Evolutionary conservation across 1,140 invertebrate species (phyloP).

Genomic region (Leptinotarsa texana): DNA sequence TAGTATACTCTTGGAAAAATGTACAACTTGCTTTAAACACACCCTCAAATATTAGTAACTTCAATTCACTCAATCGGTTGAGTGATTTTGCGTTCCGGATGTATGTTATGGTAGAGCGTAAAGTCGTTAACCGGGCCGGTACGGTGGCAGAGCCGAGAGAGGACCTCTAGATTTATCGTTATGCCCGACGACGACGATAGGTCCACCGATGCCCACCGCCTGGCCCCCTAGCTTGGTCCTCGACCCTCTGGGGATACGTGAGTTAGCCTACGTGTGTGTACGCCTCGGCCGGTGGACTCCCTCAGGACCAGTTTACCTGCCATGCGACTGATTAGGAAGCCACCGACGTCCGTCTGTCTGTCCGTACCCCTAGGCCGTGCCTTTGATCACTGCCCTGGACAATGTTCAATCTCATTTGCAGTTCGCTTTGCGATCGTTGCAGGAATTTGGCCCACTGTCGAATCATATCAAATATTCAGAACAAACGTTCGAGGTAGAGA

Average conservation of each 20-base stretch:
- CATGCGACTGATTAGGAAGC: conserved; percentile 53
- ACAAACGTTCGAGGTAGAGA: too few relatives aligned
- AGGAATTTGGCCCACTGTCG: background rate
- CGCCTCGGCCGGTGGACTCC: conserved; percentile 29
- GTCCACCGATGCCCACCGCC: conserved; percentile 31
- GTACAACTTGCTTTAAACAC: background rate
- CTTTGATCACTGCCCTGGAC: conserved; percentile 16
- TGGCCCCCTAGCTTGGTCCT: conserved; percentile 10
- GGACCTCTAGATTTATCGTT: conserved; percentile 49
- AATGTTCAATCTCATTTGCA: conserved; percentile 13
- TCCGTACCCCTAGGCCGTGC: conserved; percentile 18
- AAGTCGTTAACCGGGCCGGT: conserved; percentile 42
- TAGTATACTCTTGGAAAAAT: too few relatives aligned
- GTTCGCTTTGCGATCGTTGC: conserved; percentile 13
- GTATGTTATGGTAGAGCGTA: conserved; percentile 43
- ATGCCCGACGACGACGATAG: conserved; percentile 45
- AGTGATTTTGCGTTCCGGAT: conserved; percentile 25
- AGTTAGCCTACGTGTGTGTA: conserved; percentile 52
- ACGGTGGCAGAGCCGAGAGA: conserved; percentile 7
- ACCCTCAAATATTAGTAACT: background rate
- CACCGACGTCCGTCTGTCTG: conserved; percentile 24
- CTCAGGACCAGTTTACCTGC: conserved; percentile 53
- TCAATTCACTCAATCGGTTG: conserved; percentile 34
- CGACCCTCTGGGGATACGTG: conserved; percentile 48
- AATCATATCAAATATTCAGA: background rate